Base-by-base conservation (phyloP, 2,113 vertebrate genomes). In the Phrynocephalus versicolor region DNA sequence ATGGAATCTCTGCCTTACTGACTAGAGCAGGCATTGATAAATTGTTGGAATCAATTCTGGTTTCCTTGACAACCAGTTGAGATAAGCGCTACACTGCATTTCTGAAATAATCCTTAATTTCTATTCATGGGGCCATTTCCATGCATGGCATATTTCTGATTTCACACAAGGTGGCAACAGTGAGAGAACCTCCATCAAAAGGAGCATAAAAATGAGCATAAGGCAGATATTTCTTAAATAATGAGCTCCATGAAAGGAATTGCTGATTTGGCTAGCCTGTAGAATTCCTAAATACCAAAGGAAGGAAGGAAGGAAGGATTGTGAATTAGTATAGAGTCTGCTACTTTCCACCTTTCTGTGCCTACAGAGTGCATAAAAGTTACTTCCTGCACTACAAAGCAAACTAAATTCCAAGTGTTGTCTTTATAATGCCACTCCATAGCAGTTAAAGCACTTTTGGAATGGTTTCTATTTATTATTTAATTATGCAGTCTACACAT, bases 21-120 rank as follows among this genome's bases (percentile, higher is more conserved):
- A 41, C 13, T 83, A 84, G 3, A 72, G 41, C 30, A 39, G 6
- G 14, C 39, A 45, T 83, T 90, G 89, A 89, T 83, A 88, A 71
- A 37, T 88, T 30, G 10, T 13, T 87, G 37, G 82, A 81, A 39
- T 5, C 0, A 0, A 0, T 15, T 79, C 15, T 0, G 13, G 65
- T 58, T 82, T 78, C 76, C 51, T 80, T 30, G 45, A 85, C 33
- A 37, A 87, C 19, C 30, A 25, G 35, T 21, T 25, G 3, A 62
- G 45, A 45, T 83, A 58, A 86, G 39, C 60, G 58, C 41, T 79
- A 8, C 65, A 86, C 76, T 1, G 21, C 3, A n/a, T 1, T 60
- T 81, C 30, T 30, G 35, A 80, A 33, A 80, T 57, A 75, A 37
- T 1, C 2, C 41, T 71, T 82, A 6, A 83, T 81, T 1, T 23